phyloP scores from a whole-genome alignment of 2,888 invertebrate genomes.

The Trichopoda pennipes region DNA sequence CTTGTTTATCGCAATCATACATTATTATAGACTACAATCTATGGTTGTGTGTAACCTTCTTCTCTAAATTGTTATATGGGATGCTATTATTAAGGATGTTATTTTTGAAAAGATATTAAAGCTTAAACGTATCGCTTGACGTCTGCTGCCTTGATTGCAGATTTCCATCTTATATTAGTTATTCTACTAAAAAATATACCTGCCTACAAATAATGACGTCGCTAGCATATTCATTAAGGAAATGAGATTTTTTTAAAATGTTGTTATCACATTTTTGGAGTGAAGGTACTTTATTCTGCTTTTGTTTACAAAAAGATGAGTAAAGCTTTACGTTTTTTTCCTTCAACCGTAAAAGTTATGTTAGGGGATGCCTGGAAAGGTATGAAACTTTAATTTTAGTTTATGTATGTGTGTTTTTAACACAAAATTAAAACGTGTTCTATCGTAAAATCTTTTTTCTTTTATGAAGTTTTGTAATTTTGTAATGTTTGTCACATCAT shows the following conservation, averaged over 20 bases:
- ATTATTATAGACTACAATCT: too few relatives aligned
- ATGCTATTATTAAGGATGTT: too few relatives aligned
- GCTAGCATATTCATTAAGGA: slow-evolving; percentile 45
- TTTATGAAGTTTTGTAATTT: slow-evolving; percentile 38
- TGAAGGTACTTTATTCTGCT: slow-evolving; percentile 1
- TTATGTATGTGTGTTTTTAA: slow-evolving; percentile 44
- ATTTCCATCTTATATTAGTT: not conserved
- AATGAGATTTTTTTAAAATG: slow-evolving; percentile 7
- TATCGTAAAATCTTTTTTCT: slow-evolving; percentile 77
- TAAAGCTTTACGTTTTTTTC: slow-evolving; percentile 29
- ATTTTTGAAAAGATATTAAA: too few relatives aligned
- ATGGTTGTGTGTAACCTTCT: too few relatives aligned
- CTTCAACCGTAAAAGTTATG: slow-evolving; percentile 14
- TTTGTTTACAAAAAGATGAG: not conserved
- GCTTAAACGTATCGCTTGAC: not conserved
- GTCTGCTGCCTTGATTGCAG: slow-evolving; percentile 1
- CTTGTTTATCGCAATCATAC: too few relatives aligned
- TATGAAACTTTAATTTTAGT: not conserved
- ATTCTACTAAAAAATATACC: not conserved
- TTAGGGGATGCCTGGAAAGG: slow-evolving; percentile 22
- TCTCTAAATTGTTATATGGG: too few relatives aligned
- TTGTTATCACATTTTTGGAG: slow-evolving; percentile 6
- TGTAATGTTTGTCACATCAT: slow-evolving; percentile 59
- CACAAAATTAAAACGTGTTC: slow-evolving; percentile 79
- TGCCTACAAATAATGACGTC: slow-evolving; percentile 9